A percentile compares a stretch with the other conserved stretches of the same genome.
Evolutionary conservation across 2,113 vertebrate genomes (phyloP).

Genomic region (Apodemus speciosus): DNA sequence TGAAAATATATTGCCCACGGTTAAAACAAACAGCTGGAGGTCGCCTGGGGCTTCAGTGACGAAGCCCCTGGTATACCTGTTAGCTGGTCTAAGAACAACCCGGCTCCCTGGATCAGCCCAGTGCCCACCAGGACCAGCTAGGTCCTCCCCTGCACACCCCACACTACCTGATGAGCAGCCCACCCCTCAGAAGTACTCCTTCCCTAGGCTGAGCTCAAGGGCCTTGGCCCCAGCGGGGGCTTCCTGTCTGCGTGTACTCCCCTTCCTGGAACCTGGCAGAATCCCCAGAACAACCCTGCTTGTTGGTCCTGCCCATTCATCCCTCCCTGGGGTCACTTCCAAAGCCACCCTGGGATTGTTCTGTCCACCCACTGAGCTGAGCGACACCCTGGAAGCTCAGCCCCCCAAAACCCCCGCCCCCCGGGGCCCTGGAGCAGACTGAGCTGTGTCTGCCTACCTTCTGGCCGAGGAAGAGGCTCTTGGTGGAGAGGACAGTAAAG

Average conservation of each 20-base stretch:
- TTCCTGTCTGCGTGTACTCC: not conserved
- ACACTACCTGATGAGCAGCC: not conserved
- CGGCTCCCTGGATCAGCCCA: not conserved
- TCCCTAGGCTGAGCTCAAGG: not conserved
- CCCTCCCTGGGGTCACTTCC: not conserved
- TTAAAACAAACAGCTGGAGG: conserved; percentile 64
- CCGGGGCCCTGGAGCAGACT: not conserved
- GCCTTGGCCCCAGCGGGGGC: not conserved
- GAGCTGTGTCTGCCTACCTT: conserved; percentile 89
- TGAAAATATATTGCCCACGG: conserved; percentile 72
- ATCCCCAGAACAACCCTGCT: not conserved
- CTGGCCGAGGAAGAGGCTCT: conserved; percentile 98
- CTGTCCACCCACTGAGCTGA: not conserved
- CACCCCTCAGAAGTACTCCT: not conserved
- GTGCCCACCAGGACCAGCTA: not conserved
- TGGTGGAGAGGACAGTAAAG: conserved; percentile 97
- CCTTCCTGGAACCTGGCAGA: not conserved
- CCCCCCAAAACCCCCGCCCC: not conserved
- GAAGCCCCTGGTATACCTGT: not conserved
- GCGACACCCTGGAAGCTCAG: not conserved
- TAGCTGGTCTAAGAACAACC: not conserved
- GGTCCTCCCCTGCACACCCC: not conserved
- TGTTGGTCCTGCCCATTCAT: not conserved
- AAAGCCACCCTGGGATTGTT: not conserved
- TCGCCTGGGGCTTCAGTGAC: conserved; percentile 63